A percentile compares a stretch with the other conserved stretches of the same genome.
Conservation (phyloP, 2,797 vertebrate genomes). For the Aeoliscus strigatus region DNA sequence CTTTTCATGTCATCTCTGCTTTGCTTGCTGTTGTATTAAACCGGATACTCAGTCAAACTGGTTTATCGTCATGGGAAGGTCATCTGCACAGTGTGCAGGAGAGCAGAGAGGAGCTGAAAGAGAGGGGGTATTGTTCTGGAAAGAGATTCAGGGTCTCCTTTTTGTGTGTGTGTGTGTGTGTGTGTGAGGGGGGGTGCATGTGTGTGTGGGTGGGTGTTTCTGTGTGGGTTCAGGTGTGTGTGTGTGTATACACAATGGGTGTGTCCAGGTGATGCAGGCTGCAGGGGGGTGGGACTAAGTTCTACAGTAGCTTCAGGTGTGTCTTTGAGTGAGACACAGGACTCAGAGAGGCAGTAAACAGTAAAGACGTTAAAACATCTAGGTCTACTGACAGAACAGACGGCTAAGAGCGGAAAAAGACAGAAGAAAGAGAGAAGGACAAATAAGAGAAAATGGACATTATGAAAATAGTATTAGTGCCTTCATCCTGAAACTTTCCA, state of each 20-base stretch:
- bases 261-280: slow-evolving; percentile 54
- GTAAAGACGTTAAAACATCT: slow-evolving; percentile 16
- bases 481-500: slow-evolving; percentile 63
- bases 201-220: slow-evolving; percentile 4
- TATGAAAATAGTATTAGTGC: slow-evolving; percentile 24
- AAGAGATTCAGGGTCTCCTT: slow-evolving; percentile 57
- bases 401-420: not conserved
- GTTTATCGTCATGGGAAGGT: slow-evolving; percentile 65
- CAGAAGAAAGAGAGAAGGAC: slow-evolving; percentile 8
- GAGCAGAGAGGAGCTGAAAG: slow-evolving; percentile 32
- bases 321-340: slow-evolving; percentile 30
- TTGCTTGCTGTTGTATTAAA: slow-evolving; percentile 16
- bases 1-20: no score
- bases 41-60: slow-evolving; percentile 56
- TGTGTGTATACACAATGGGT: slow-evolving; percentile 56
- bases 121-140: slow-evolving; percentile 59
- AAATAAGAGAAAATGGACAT: slow-evolving; percentile 47
- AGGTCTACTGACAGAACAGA: slow-evolving; percentile 7
- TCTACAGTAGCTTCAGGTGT: slow-evolving; percentile 71
- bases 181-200: slow-evolving; percentile 7
- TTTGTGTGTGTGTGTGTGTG: slow-evolving; percentile 11
- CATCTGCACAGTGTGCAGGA: slow-evolving; percentile 40
- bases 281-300: slow-evolving; percentile 58
- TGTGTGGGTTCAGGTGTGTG: slow-evolving; percentile 18
- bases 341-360: slow-evolving; percentile 1